Conservation (phyloP, 2,888 invertebrate genomes). For the Mimas tiliae region DNA sequence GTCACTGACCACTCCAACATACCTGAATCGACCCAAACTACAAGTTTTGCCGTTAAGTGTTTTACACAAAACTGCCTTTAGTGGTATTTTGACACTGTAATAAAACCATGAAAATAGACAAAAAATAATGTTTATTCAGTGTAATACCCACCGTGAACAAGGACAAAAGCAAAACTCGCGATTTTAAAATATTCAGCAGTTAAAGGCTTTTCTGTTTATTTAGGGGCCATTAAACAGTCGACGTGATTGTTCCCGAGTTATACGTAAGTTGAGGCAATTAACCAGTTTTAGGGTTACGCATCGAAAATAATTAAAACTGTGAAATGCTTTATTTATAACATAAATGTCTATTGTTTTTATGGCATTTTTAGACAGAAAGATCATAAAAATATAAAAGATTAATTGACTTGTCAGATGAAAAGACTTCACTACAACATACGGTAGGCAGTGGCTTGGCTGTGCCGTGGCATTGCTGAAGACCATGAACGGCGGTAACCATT, state of each 20-base stretch:
- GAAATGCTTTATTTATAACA: not conserved
- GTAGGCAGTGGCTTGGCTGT: too few relatives aligned
- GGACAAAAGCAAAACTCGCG: constrained; percentile 4
- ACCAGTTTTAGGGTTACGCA: constrained; percentile 1
- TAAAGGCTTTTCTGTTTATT: constrained; percentile 19
- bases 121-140: constrained; percentile 14
- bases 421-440: too few relatives aligned
- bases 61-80: constrained; percentile 13
- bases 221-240: constrained; percentile 19
- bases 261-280: constrained; percentile 23
- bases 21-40: not conserved
- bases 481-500: too few relatives aligned
- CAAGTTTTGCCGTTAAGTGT: not conserved
- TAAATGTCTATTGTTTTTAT: not conserved
- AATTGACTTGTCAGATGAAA: too few relatives aligned
- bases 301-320: not conserved
- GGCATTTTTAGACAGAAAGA: too few relatives aligned
- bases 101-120: not conserved
- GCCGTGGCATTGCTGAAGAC: too few relatives aligned
- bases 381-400: too few relatives aligned
- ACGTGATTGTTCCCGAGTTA: constrained; percentile 21
- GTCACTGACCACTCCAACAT: not conserved
- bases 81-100: not conserved
- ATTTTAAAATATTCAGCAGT: constrained; percentile 23
- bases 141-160: not conserved